Evolutionary conservation across 2,113 vertebrate genomes (phyloP), one percentile per base, ranked within the genome.

Genomic region (Cynopterus brachyotis): DNA sequence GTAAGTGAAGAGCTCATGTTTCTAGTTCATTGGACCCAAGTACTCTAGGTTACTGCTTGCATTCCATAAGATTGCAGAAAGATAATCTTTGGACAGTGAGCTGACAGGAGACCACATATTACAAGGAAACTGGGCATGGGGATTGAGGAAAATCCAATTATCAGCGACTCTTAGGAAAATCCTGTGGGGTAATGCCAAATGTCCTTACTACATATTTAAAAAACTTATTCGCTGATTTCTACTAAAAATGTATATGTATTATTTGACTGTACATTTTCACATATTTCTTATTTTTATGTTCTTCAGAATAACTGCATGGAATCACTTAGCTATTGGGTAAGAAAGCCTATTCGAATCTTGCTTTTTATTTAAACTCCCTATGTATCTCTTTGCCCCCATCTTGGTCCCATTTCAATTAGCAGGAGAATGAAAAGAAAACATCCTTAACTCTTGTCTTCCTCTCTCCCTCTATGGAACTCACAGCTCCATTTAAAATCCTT

Each of bases 81-180:
- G 91, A 93, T 96, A 89, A 91, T 97, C 94, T 97, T 97, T 88
- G 80, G 70, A 81, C 84, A 76, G 32, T 78, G 66, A 55, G 32
- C 96, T 96, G 95, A 91, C 94, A 96, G 72, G 35, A 89, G 72
- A 96, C 80, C 55, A 88, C 83, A 96, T 85, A 85, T 75, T 96
- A 91, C 64, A 96, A 78, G 73, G 89, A 92, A 96, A 97, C 69
- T 96, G 89, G 60, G 93, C 94, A 53, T 69, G 47, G 12, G n/a
- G 47, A 69, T 80, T 85, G 94, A 96, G n/a, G 72, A 89, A 96
- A 93, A 94, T 97, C 91, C 88, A 96, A 53, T 95, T 94, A 85
- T 64, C 85, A 82, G 81, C 35, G 57, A 80, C 89, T 59, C 17
- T 64, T 97, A 82, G 79, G 50, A 94, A 96, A 96, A 73, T 20